phyloP scores from a whole-genome alignment of 37 sponge, comb jelly and placozoan species.

The Beroe forskalii region DNA sequence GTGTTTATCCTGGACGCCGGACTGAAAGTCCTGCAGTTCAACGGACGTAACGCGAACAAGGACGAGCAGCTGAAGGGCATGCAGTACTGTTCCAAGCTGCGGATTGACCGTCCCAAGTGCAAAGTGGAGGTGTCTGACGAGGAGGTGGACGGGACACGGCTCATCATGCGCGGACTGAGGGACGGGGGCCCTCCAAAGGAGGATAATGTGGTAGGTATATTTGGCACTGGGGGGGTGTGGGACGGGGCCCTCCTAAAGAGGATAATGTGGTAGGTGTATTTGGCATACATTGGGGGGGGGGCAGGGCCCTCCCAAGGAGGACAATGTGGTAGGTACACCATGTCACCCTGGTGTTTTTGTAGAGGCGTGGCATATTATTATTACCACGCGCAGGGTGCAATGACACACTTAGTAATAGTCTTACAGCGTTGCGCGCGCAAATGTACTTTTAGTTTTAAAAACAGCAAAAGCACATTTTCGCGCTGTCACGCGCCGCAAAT shows the following conservation, averaged over 20 bases:
- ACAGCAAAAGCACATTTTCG: no score
- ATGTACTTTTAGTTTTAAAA: no score
- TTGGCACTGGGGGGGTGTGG: no score
- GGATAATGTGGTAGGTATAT: slow-evolving; percentile 43
- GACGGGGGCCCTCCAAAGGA: slow-evolving; percentile 64
- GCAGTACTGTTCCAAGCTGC: slow-evolving; percentile 81
- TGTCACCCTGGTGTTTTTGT: no score
- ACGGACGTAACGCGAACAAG: slow-evolving; percentile 92
- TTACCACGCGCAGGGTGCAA: no score
- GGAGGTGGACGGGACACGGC: slow-evolving; percentile 39
- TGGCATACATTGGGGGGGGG: no score
- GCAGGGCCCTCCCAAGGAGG: slow-evolving; percentile 56
- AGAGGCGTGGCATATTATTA: no score
- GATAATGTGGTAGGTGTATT: no score
- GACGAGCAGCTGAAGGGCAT: slow-evolving; percentile 95
- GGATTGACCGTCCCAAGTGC: slow-evolving; percentile 66
- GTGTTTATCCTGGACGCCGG: slow-evolving; percentile 95
- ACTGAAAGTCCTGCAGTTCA: slow-evolving; percentile 81
- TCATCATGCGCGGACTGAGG: slow-evolving; percentile 40
- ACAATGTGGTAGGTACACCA: slow-evolving; percentile 39
- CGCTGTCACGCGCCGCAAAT: no score
- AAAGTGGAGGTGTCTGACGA: slow-evolving; percentile 55
- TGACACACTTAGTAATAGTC: no score
- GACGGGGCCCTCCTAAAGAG: no score
- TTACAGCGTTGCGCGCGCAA: no score